A percentile compares a stretch with the other conserved stretches of the same genome.
These are phyloP conservation scores for Clanis bilineata DNA, from an alignment of 2,888 invertebrate genomes.

Conservation along the genomic window DNA sequence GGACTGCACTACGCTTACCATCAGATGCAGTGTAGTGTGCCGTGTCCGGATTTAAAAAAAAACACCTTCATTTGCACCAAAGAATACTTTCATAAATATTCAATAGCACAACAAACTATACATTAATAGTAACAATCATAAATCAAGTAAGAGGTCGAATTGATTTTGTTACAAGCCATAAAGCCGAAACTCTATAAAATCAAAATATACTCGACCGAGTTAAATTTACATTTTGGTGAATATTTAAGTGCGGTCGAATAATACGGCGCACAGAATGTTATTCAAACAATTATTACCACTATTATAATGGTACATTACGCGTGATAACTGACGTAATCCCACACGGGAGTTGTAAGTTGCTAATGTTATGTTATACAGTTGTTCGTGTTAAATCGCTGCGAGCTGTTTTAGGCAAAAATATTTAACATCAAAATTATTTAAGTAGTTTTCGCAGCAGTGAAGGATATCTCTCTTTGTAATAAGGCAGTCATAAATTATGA, in stretches of 20 bases:
- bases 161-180: slow-evolving; percentile 44
- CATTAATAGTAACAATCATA: slow-evolving; percentile 19
- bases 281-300: slow-evolving; percentile 31
- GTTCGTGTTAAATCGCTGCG: not conserved
- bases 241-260: slow-evolving; percentile 36
- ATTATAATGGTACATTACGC: slow-evolving; percentile 14
- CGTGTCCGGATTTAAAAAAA: no score
- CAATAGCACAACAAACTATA: not conserved
- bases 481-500: no score
- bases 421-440: not conserved
- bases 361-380: not conserved
- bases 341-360: slow-evolving; percentile 14
- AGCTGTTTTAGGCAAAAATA: not conserved
- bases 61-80: not conserved
- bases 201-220: slow-evolving; percentile 38
- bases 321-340: slow-evolving; percentile 17
- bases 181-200: slow-evolving; percentile 40
- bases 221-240: slow-evolving; percentile 44
- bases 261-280: slow-evolving; percentile 27
- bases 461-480: no score
- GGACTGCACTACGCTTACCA: no score
- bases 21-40: no score
- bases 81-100: not conserved
- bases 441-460: no score
- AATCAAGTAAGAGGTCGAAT: slow-evolving; percentile 30